Evolutionary conservation across 2,888 invertebrate genomes (phyloP).

Genomic region (Drosophila neotestacea): DNA sequence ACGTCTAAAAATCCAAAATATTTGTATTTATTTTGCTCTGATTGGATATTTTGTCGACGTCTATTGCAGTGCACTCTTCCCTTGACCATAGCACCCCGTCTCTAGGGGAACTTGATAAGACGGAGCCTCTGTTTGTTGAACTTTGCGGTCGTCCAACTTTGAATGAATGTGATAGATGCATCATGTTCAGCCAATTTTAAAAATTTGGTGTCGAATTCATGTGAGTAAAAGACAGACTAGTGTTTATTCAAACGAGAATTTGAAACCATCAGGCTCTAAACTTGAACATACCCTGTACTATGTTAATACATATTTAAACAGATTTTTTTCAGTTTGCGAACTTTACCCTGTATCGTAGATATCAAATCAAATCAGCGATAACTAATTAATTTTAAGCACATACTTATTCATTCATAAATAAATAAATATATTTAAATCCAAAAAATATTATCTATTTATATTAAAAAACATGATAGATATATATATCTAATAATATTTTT

Average conservation of each 20-base stretch:
- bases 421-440: no score
- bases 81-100: background rate
- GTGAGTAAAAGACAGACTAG: background rate
- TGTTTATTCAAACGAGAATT: constrained; percentile 1
- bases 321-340: no score
- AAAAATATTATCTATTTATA: no score
- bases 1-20: constrained; percentile 30
- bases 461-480: no score
- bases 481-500: no score
- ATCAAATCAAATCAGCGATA: no score
- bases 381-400: no score
- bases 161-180: constrained; percentile 47
- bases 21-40: constrained; percentile 49
- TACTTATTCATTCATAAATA: no score
- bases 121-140: constrained; percentile 35
- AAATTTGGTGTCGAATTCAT: constrained; percentile 1
- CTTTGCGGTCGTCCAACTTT: constrained; percentile 56
- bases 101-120: constrained; percentile 26
- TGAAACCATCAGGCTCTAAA: no score
- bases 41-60: constrained; percentile 53
- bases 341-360: no score
- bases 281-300: background rate
- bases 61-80: constrained; percentile 17
- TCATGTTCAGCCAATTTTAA: constrained; percentile 18
- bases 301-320: background rate